Evolutionary conservation across 1,140 invertebrate genomes (phyloP).

Genomic region (Drosophila murphyi): DNA sequence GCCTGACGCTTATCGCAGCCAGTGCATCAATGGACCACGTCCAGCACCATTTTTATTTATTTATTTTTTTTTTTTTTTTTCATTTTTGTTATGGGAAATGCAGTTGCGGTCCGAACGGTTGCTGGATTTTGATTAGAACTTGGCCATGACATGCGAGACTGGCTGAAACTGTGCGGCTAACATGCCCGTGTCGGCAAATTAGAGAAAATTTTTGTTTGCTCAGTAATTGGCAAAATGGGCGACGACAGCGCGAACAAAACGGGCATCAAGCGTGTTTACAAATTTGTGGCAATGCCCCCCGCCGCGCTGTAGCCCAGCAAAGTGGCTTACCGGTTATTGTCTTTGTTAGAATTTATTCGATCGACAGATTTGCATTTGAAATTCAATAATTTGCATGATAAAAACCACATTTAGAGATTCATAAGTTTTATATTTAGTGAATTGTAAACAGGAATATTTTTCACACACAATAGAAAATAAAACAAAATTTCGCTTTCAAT

Average conservation of each 20-base stretch:
- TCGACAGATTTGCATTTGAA: slow-evolving; percentile 55
- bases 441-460: slow-evolving; percentile 38
- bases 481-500: slow-evolving; percentile 55
- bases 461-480: neutral
- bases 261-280: slow-evolving; percentile 54
- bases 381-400: slow-evolving; percentile 68
- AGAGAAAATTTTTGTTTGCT: slow-evolving; percentile 75
- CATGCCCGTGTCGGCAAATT: slow-evolving; percentile 72
- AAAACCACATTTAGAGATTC: slow-evolving; percentile 31
- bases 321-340: slow-evolving; percentile 33
- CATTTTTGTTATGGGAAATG: too few species aligned
- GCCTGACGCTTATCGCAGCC: slow-evolving; percentile 66
- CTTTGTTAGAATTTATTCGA: slow-evolving; percentile 35
- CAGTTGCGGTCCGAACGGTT: slow-evolving; percentile 14
- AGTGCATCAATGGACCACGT: slow-evolving; percentile 54
- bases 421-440: slow-evolving; percentile 41
- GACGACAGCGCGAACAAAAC: slow-evolving; percentile 13
- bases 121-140: slow-evolving; percentile 64
- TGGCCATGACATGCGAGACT: slow-evolving; percentile 69
- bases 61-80: too few species aligned
- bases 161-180: slow-evolving; percentile 30
- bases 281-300: slow-evolving; percentile 39
- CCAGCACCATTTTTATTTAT: slow-evolving; percentile 31
- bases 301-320: neutral
- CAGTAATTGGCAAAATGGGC: slow-evolving; percentile 66